Conservation (phyloP, 2,888 invertebrate species). For the Drosophila melanosoma region DNA sequence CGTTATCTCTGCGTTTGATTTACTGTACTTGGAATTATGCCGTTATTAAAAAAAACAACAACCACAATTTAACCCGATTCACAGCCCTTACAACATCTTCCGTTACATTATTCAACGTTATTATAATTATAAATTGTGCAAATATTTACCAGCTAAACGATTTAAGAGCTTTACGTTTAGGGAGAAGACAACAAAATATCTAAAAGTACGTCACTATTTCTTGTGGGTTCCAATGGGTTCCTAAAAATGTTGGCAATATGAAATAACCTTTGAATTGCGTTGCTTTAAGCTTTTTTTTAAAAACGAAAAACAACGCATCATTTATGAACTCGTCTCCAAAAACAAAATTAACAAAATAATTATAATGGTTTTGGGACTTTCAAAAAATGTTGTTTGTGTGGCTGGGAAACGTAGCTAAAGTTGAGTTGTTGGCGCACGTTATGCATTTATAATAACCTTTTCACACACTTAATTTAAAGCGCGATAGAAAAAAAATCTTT, state of each 20-base stretch:
- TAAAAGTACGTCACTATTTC: constrained; percentile 39
- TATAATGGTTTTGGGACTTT: constrained; percentile 51
- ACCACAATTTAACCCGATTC: constrained; percentile 44
- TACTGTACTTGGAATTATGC: constrained; percentile 36
- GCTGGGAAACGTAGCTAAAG: constrained; percentile 52
- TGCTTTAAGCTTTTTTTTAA: constrained; percentile 7
- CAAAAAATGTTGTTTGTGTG: constrained; percentile 44
- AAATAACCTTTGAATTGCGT: constrained; percentile 54
- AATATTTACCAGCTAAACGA: constrained; percentile 43
- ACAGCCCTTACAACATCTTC: constrained; percentile 52
- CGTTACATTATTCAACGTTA: constrained; percentile 42
- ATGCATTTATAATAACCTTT: constrained; percentile 67
- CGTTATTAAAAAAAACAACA: constrained; percentile 28
- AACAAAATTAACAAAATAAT: constrained; percentile 32
- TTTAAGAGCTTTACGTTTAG: constrained; percentile 22
- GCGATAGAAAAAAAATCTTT: constrained; percentile 20
- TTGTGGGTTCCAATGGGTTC: constrained; percentile 5
- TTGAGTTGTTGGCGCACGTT: constrained; percentile 40
- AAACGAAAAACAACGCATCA: constrained; percentile 9
- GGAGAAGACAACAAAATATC: constrained; percentile 6
- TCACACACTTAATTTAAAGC: constrained; percentile 72
- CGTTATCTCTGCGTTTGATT: constrained; percentile 47
- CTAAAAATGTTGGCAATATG: constrained; percentile 48
- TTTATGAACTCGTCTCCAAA: constrained; percentile 42
- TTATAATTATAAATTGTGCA: constrained; percentile 56